Evolutionary conservation across 2,888 invertebrate species (phyloP), one percentile per base, ranked within the genome.

Genomic region (Caenorhabditis panamensis): DNA sequence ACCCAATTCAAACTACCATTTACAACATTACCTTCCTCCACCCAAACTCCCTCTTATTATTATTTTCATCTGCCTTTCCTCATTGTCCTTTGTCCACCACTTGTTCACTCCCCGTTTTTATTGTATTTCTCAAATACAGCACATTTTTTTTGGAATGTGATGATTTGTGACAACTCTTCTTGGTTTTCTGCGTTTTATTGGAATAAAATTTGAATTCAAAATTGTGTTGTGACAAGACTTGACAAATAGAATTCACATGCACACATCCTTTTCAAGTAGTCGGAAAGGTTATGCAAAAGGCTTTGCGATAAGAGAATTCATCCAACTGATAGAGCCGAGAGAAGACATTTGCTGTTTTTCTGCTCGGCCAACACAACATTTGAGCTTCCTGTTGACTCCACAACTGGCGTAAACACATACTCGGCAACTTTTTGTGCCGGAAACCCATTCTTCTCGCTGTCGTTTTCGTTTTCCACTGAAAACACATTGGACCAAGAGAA

Each of bases 121-220:
- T 76, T 76, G 68, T 76, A 68, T 76, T 68, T 67, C 68, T 24
- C 54, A 67, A 66, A 26, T 64, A 8, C 72, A 58, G 4, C 63
- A 73, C 73, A 59, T 63, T 51, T 66, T 63, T 66, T 44, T 26
- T n/a, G n/a, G 31, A 51, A 71, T 61, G 66, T 75, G 75, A 44
- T 59, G 66, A 20, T 75, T 75, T 66, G 75, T 67, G 75, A 61
- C 75, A 53, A 64, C 20, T 44, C 51, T 36, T 31, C 9, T 49
- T 36, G 49, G 66, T 67, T 75, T 61, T n/a, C 26, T 11, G 37
- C 54, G 41, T 28, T 66, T 41, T 37, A 66, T 64, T 67, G 66
- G 75, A 75, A 75, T 75, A 75, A 75, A 75, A 66, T 61, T 64
- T 75, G 66, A 75, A 75, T 75, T 61, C 75, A 67, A 66, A 75